Evolutionary conservation across 2,888 invertebrate genomes (phyloP), one percentile per base, ranked within the genome.

Genomic region (Zaprionus lineosus): DNA sequence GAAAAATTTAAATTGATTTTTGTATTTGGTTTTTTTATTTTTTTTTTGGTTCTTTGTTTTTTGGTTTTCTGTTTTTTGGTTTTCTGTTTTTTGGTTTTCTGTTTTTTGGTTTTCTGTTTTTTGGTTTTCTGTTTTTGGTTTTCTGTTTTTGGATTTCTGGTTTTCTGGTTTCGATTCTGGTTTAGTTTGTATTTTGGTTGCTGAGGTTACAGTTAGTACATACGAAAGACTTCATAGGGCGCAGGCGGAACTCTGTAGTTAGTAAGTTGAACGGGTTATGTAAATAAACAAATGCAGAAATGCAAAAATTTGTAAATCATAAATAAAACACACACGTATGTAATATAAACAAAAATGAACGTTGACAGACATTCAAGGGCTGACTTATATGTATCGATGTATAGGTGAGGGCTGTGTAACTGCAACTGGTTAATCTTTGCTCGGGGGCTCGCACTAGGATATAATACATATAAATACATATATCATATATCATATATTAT

Each of bases 151-250:
- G 11, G 43, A 66, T 71, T 61, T 71, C 39, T 28, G n/a, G 31
- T 34, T 52, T 41, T 59, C 48, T 48, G 33, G 26, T 58, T 19
- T 62, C 41, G 33, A 3, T 51, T 59, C 40, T 47, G 11, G 41
- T 51, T 24, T 63, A 44, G 36, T 21, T 63, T 66, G 14, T 41
- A 41, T 8, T 46, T 61, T 47, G 47, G 31, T 64, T 41, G 62
- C 55, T 63, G 67, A 61, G 62, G 57, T 60, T 81, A n/a, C n/a
- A 83, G 79, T 88, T 87, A 89, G 87, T 89, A 88, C 88, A 89
- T 89, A 87, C 90, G 90, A 89, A 90, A 90, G 86, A 89, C 89
- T 89, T 90, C 90, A 88, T 89, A 90, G 86, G 89, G 88, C 88
- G 90, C 88, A 88, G 88, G 86, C 85, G 86, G 88, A 82, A 86